phyloP scores from a whole-genome alignment of 2,888 invertebrate genomes.

The Alloscopus bannaensis region DNA sequence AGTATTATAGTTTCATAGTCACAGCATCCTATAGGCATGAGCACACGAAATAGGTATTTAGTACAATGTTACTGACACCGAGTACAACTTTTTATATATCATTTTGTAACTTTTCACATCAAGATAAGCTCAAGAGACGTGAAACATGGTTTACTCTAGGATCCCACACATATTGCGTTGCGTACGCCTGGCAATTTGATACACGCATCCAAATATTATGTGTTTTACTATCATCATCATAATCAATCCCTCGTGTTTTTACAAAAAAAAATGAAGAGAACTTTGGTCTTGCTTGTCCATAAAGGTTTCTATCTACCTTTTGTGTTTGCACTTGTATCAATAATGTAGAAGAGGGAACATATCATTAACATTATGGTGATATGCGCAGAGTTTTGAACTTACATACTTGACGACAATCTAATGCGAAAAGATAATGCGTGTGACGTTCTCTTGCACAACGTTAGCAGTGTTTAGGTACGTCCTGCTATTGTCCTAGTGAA shows the following conservation, averaged over 20 bases:
- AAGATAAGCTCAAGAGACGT: slow-evolving; percentile 30
- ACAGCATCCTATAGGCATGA: no score
- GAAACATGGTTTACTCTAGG: slow-evolving; percentile 10
- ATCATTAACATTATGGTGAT: not conserved
- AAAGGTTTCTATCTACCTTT: no score
- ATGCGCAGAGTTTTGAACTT: not conserved
- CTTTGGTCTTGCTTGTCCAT: no score
- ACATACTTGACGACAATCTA: no score
- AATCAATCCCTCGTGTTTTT: slow-evolving; percentile 9
- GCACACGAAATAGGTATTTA: slow-evolving; percentile 33
- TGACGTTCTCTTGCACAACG: slow-evolving; percentile 11
- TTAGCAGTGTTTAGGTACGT: no score
- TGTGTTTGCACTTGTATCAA: not conserved
- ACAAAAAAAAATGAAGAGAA: no score
- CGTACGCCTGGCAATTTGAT: not conserved
- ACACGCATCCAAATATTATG: not conserved
- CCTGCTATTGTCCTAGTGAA: no score
- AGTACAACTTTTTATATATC: slow-evolving; percentile 34
- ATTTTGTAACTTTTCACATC: slow-evolving; percentile 53
- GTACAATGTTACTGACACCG: slow-evolving; percentile 42
- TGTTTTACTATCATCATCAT: slow-evolving; percentile 7
- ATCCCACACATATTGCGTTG: not conserved
- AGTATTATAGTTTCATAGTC: no score
- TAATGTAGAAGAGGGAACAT: not conserved
- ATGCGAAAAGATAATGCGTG: no score